These are phyloP conservation scores for Delphinus delphis DNA, from an alignment of 2,113 vertebrate species.

Conservation along the genomic window DNA sequence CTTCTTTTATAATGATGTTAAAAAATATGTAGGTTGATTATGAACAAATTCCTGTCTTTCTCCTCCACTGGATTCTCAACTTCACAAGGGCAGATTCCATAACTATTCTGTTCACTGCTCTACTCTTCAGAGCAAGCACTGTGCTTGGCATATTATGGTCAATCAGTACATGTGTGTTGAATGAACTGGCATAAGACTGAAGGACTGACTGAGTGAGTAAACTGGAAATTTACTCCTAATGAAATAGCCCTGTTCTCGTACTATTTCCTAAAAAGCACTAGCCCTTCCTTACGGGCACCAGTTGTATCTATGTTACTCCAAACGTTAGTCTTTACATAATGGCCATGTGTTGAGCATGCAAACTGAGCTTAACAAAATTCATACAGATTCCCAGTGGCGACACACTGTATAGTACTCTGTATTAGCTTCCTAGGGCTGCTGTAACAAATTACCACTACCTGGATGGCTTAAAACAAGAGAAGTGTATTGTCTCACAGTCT, in stretches of 20 bases:
- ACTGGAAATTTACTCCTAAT: neutral
- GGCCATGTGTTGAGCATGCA: accelerated
- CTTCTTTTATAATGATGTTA: neutral
- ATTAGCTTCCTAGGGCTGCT: neutral
- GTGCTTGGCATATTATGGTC: neutral
- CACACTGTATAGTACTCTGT: accelerated
- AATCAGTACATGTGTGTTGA: neutral
- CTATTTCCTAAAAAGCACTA: neutral
- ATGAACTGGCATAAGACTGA: neutral
- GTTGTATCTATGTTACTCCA: neutral
- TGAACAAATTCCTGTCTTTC: neutral
- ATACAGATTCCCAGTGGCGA: neutral
- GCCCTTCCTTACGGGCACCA: neutral
- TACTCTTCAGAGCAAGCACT: neutral
- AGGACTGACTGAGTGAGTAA: neutral
- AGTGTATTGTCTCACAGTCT: neutral
- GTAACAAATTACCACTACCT: neutral
- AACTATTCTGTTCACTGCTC: neutral
- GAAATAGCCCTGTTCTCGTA: neutral
- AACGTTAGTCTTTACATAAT: neutral
- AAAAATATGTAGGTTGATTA: neutral
- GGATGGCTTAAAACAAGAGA: neutral
- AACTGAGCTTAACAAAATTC: neutral
- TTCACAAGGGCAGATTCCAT: accelerated
- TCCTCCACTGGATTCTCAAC: neutral